These are phyloP conservation scores for Orthosia gracilis DNA, from an alignment of 2,888 invertebrate genomes.

Conservation along the genomic window DNA sequence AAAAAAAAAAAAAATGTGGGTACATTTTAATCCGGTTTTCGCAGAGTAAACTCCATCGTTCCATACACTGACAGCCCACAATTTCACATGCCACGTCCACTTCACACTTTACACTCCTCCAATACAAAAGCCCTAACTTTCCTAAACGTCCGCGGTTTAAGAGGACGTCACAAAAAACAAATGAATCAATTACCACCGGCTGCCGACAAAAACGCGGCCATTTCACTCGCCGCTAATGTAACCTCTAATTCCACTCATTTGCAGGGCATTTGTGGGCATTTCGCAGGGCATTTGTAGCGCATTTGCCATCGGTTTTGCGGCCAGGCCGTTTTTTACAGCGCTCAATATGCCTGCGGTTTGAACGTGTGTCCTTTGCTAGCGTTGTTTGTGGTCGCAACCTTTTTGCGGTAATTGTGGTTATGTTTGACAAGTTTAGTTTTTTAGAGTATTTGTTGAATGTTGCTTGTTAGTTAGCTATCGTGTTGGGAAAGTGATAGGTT, in stretches of 20 bases:
- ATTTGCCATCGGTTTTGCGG: conserved; percentile 69
- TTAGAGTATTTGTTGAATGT: conserved; percentile 23
- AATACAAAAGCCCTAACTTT: conserved; percentile 43
- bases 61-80: not conserved
- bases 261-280: conserved; percentile 48
- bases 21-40: not conserved
- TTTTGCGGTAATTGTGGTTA: conserved; percentile 54
- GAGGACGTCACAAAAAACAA: conserved; percentile 63
- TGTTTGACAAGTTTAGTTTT: conserved; percentile 49
- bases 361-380: conserved; percentile 52
- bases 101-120: conserved; percentile 26
- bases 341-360: conserved; percentile 61
- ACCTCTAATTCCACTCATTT: conserved; percentile 72
- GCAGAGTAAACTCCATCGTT: not conserved
- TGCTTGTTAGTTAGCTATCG: conserved; percentile 7
- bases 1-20: no score
- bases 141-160: conserved; percentile 49
- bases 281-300: conserved; percentile 67
- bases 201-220: conserved; percentile 66
- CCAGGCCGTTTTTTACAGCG: conserved; percentile 59
- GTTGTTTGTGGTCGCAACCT: conserved; percentile 60
- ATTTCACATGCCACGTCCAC: not conserved
- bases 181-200: conserved; percentile 68
- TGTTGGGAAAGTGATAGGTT: conserved; percentile 13
- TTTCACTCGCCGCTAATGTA: conserved; percentile 66